Conservation (phyloP, 2,797 vertebrate species). For the Malacoraja senta region DNA sequence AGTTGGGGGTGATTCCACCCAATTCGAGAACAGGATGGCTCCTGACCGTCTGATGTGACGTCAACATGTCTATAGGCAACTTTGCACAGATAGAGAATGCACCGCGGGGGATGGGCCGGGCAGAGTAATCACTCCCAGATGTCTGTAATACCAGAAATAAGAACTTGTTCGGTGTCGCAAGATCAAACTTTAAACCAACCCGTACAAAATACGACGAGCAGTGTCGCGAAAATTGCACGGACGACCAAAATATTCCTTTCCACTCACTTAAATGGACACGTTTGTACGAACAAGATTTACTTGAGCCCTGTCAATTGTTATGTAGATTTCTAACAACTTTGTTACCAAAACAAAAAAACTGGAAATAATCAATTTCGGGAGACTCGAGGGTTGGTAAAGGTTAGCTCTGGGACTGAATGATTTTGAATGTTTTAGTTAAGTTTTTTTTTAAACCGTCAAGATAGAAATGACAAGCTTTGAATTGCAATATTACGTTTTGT, state of each 20-base stretch:
- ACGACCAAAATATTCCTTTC: background rate
- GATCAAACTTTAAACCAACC: constrained; percentile 44
- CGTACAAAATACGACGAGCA: constrained; percentile 21
- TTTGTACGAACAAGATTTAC: background rate
- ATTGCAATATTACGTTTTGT: constrained; percentile 32
- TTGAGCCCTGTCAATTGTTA: background rate
- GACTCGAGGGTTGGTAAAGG: background rate
- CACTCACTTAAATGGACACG: background rate
- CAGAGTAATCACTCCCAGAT: constrained; percentile 77
- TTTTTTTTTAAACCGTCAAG: background rate
- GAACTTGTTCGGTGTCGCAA: constrained; percentile 57
- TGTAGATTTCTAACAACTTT: background rate
- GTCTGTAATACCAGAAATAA: constrained; percentile 71
- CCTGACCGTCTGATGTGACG: constrained; percentile 74
- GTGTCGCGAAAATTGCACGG: background rate
- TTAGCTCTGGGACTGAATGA: background rate
- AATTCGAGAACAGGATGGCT: constrained; percentile 64
- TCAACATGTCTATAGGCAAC: constrained; percentile 65
- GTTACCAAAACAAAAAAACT: background rate
- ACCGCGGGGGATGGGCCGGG: constrained; percentile 60
- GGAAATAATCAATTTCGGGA: background rate
- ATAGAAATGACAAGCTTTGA: background rate
- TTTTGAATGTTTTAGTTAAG: background rate
- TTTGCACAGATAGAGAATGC: constrained; percentile 57
- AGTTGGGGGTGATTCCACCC: constrained; percentile 59